Percentiles rank a stretch among this genome's conserved stretches.
phyloP scores from a whole-genome alignment of 2,888 invertebrate genomes.

The Tryphoninae sp. region DNA sequence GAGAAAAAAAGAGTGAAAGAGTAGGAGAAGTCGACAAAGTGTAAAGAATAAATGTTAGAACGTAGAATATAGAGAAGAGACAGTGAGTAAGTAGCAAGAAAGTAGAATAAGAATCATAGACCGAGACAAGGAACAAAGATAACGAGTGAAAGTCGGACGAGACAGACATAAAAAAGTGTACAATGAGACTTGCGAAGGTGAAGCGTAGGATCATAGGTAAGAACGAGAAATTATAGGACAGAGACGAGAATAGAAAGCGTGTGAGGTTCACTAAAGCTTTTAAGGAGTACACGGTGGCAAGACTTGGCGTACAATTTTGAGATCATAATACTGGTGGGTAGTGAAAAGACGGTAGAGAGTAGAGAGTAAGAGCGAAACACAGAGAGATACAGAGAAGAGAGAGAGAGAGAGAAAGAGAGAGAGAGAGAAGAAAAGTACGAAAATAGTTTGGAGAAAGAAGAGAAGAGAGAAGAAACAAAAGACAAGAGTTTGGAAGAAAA shows the following conservation, averaged over 20 bases:
- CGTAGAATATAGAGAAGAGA: slow-evolving; percentile 2
- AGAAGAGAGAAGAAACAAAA: neutral
- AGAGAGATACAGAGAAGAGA: slow-evolving; percentile 32
- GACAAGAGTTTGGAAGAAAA: slow-evolving; percentile 15
- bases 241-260: slow-evolving; percentile 19
- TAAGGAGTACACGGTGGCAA: slow-evolving; percentile 65
- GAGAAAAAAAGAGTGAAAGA: neutral
- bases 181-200: slow-evolving; percentile 1
- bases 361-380: slow-evolving; percentile 7
- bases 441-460: slow-evolving; percentile 2
- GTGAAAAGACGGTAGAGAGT: slow-evolving; percentile 39
- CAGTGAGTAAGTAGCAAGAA: neutral
- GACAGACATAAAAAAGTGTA: neutral
- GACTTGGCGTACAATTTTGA: slow-evolving; percentile 67
- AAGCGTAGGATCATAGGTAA: slow-evolving; percentile 21
- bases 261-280: slow-evolving; percentile 42
- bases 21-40: neutral
- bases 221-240: slow-evolving; percentile 34
- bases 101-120: slow-evolving; percentile 7
- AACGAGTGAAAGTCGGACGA: slow-evolving; percentile 31
- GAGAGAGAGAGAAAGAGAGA: slow-evolving; percentile 21
- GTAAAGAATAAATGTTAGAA: neutral
- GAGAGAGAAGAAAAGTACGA: slow-evolving; percentile 23
- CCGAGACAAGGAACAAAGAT: slow-evolving; percentile 13
- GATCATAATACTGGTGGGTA: slow-evolving; percentile 73